These are phyloP conservation scores for Hyphantria cunea DNA, from an alignment of 1,140 invertebrate species.

Conservation along the genomic window DNA sequence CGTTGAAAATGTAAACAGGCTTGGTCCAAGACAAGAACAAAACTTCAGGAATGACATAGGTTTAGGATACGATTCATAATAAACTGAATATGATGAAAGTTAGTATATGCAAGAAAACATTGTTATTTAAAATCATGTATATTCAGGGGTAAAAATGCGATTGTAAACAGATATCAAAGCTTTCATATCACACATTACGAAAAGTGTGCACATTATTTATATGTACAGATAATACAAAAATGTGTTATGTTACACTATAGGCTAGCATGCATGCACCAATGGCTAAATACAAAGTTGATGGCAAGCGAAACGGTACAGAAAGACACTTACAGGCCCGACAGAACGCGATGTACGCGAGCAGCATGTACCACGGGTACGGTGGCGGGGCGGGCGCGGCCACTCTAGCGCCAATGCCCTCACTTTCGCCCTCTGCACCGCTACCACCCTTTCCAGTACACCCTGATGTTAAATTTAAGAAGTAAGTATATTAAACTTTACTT, in stretches of 20 bases:
- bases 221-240: too few species aligned
- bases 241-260: too few species aligned
- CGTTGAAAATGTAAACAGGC: too few species aligned
- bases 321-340: conserved; percentile 61
- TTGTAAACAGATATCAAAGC: too few species aligned
- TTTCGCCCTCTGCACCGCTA: conserved; percentile 65
- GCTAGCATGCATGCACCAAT: too few species aligned
- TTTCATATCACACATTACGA: too few species aligned
- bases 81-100: too few species aligned
- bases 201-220: too few species aligned
- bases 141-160: neutral
- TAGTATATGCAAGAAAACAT: too few species aligned
- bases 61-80: too few species aligned
- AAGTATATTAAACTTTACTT: conserved; percentile 27
- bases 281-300: neutral
- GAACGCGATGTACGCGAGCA: conserved; percentile 70
- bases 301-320: conserved; percentile 32
- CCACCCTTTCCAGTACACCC: conserved; percentile 90
- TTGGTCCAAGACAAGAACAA: too few species aligned
- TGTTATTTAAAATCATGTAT: neutral
- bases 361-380: conserved; percentile 78
- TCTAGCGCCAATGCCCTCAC: conserved; percentile 69
- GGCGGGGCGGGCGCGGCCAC: conserved; percentile 50
- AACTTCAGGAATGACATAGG: too few species aligned
- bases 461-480: conserved; percentile 93